Conservation (phyloP, 53 echinoderm and acorn worm genomes). For the Antedon mediterranea region DNA sequence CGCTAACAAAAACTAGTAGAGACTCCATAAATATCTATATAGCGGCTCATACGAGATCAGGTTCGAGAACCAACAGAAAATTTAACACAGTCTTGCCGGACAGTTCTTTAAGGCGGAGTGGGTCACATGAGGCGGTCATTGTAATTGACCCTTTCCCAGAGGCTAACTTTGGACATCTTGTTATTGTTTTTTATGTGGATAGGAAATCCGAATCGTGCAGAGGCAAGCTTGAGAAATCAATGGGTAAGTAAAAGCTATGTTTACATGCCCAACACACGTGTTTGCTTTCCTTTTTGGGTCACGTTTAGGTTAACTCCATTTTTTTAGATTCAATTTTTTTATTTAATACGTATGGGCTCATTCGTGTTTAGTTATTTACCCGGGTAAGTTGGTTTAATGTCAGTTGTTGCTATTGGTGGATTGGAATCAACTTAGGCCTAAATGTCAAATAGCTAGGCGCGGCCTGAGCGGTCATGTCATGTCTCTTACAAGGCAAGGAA, state of each 20-base stretch:
- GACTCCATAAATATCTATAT: constrained; percentile 61
- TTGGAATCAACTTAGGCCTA: too few relatives aligned
- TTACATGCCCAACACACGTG: too few relatives aligned
- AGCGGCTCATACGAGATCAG: constrained; percentile 22
- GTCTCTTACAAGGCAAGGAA: too few relatives aligned
- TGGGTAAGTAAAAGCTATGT: constrained; percentile 36
- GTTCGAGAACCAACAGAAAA: constrained; percentile 16
- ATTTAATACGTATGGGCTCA: too few relatives aligned
- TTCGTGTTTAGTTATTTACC: too few relatives aligned
- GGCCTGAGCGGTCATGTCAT: too few relatives aligned
- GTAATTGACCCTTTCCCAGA: constrained; percentile 65
- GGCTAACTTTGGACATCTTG: constrained; percentile 87
- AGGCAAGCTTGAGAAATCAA: constrained; percentile 37
- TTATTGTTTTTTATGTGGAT: constrained; percentile 63
- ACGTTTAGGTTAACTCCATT: too few relatives aligned
- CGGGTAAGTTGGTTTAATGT: too few relatives aligned
- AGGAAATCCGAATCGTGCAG: constrained; percentile 47
- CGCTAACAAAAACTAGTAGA: not conserved
- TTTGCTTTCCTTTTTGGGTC: too few relatives aligned
- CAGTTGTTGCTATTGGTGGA: too few relatives aligned
- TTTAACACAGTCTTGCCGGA: constrained; percentile 61
- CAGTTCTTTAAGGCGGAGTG: constrained; percentile 56
- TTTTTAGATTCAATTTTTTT: too few relatives aligned
- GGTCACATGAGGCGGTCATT: constrained; percentile 71
- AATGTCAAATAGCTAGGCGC: too few relatives aligned